A percentile compares a stretch with the other conserved stretches of the same genome.
Conservation (phyloP, 2,888 invertebrate genomes). For the Kuschelorhynchus macadamiae region DNA sequence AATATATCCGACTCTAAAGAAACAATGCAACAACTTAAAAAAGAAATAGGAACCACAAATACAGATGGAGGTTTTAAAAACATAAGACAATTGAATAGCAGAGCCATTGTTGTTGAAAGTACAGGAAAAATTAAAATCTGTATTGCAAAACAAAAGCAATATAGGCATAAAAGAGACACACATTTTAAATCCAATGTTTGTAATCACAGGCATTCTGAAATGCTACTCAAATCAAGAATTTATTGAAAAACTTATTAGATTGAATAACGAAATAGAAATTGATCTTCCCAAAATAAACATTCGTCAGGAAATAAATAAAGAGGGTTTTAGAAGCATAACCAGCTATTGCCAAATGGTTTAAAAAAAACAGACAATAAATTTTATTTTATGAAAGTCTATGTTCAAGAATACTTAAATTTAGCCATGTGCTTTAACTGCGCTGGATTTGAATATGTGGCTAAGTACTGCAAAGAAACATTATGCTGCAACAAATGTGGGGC, state of each 20-base stretch:
- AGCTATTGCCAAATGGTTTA: constrained; percentile 21
- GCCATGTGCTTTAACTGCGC: constrained; percentile 22
- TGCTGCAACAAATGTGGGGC: constrained; percentile 16
- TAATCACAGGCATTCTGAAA: constrained; percentile 21
- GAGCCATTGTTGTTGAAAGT: constrained; percentile 1
- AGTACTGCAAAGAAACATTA: constrained; percentile 4
- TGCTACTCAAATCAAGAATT: constrained; percentile 15
- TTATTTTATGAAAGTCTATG: constrained; percentile 18
- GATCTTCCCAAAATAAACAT: constrained; percentile 6
- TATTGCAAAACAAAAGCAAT: neutral
- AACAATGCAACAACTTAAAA: constrained; percentile 7
- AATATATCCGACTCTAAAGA: constrained; percentile 2
- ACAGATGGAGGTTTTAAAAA: constrained; percentile 17
- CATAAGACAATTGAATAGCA: constrained; percentile 9
- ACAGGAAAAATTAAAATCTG: no score
- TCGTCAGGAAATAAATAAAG: constrained; percentile 2
- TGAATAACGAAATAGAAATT: constrained; percentile 8
- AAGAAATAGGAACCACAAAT: neutral
- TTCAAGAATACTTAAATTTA: constrained; percentile 20
- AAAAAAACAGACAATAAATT: constrained; percentile 9
- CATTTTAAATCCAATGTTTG: constrained; percentile 8
- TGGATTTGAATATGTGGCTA: constrained; percentile 20
- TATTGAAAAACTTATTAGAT: constrained; percentile 11
- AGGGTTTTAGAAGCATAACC: constrained; percentile 15
- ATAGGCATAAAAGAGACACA: neutral